phyloP scores from a whole-genome alignment of 1,140 invertebrate species.

The Venustaconcha ellipsiformis region DNA sequence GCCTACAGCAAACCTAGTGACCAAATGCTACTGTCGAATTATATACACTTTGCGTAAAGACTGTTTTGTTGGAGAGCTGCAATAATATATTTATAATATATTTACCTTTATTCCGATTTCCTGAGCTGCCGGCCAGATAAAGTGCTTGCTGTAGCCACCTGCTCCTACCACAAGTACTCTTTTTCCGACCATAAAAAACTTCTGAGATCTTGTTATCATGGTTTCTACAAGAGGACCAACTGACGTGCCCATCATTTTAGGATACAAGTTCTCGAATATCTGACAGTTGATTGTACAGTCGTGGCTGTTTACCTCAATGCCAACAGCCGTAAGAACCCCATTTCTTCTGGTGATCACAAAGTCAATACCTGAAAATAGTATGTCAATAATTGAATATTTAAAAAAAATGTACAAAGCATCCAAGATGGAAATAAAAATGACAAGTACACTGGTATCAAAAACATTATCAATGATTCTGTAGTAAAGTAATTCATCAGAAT shows the following conservation, averaged over 20 bases:
- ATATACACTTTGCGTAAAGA: no score
- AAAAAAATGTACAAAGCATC: no score
- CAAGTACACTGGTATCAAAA: no score
- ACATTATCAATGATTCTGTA: no score
- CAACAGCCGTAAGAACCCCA: constrained; percentile 22
- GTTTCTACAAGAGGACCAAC: constrained; percentile 27
- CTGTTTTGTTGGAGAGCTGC: no score
- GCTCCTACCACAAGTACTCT: constrained; percentile 36
- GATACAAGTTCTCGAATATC: constrained; percentile 34
- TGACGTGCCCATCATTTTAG: no score
- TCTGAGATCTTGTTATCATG: constrained; percentile 35
- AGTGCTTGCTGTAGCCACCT: constrained; percentile 35
- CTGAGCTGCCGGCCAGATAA: constrained; percentile 30
- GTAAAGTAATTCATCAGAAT: no score
- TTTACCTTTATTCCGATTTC: constrained; percentile 44
- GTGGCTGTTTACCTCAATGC: constrained; percentile 46
- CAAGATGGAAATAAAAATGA: no score
- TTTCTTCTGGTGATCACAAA: constrained; percentile 26
- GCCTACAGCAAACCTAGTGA: no score
- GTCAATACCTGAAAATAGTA: constrained; percentile 35
- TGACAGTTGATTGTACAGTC: constrained; percentile 51
- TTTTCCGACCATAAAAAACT: constrained; percentile 30
- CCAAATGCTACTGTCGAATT: no score
- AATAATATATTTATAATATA: neutral
- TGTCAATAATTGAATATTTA: neutral